A percentile compares a stretch with the other conserved stretches of the same genome.
Conservation (phyloP, 2,888 invertebrate genomes). For the Periphyllus acericola region DNA sequence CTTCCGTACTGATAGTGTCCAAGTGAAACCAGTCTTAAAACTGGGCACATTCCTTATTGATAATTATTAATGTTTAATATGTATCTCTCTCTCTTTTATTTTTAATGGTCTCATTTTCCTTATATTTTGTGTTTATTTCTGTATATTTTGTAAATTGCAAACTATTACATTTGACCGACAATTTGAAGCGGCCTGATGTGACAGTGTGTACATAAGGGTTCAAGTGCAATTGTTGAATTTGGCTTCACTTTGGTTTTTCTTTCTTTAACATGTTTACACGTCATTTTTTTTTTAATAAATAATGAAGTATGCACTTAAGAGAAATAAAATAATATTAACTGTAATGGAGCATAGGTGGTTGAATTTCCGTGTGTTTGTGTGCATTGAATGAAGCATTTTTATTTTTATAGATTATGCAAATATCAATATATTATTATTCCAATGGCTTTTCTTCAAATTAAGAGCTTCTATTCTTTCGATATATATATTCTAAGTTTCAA, state of each 20-base stretch:
- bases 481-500: conserved; percentile 29
- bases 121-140: conserved; percentile 57
- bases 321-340: not conserved
- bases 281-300: conserved; percentile 20
- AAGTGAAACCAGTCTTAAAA: conserved; percentile 31
- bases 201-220: conserved; percentile 10
- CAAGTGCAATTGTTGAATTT: conserved; percentile 31
- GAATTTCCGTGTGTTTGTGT: conserved; percentile 8
- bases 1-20: conserved; percentile 70
- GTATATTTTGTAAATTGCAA: conserved; percentile 40
- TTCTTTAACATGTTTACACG: not conserved
- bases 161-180: conserved; percentile 34
- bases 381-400: conserved; percentile 34
- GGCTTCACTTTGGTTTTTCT: conserved; percentile 23
- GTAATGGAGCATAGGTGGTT: conserved; percentile 24
- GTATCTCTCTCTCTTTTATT: conserved; percentile 21
- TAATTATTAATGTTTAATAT: conserved; percentile 28
- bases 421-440: conserved; percentile 4
- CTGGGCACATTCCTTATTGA: conserved; percentile 48
- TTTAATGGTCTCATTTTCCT: conserved; percentile 59
- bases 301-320: conserved; percentile 19
- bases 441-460: not conserved
- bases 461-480: not conserved
- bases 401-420: conserved; percentile 5
- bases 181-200: not conserved